Evolutionary conservation across 1,140 invertebrate genomes (phyloP).

Genomic region (Achatina immaculata): DNA sequence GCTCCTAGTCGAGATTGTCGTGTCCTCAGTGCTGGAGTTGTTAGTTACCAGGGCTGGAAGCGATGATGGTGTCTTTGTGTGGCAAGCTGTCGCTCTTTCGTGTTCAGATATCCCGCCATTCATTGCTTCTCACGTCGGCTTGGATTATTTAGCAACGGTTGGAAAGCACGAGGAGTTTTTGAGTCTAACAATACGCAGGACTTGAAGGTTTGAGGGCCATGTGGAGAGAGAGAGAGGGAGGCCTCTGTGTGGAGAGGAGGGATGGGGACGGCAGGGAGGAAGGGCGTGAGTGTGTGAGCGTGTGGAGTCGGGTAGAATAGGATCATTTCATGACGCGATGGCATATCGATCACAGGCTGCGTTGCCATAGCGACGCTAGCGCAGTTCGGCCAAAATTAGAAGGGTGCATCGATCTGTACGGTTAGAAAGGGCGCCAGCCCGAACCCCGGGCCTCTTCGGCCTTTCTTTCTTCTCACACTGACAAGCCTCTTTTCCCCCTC

Average conservation of each 20-base stretch:
- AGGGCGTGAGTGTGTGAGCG: too few relatives aligned
- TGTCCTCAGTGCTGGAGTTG: too few relatives aligned
- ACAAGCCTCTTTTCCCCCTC: neutral
- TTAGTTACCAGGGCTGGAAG: too few relatives aligned
- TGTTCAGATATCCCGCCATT: too few relatives aligned
- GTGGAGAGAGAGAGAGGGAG: neutral
- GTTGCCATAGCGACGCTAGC: slow-evolving; percentile 8
- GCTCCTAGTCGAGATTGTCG: too few relatives aligned
- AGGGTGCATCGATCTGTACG: neutral
- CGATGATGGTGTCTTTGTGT: too few relatives aligned
- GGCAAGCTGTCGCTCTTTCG: too few relatives aligned
- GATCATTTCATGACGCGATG: neutral
- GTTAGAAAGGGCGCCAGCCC: neutral
- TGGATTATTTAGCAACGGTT: too few relatives aligned
- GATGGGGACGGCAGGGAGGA: neutral
- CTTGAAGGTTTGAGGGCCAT: neutral
- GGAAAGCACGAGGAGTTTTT: too few relatives aligned
- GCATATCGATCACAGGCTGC: neutral
- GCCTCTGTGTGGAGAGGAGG: neutral
- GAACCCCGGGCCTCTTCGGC: neutral
- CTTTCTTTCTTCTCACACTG: neutral
- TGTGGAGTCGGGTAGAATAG: neutral
- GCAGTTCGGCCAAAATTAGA: slow-evolving; percentile 20
- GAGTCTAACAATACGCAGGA: too few relatives aligned
- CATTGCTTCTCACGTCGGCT: too few relatives aligned